Conservation (phyloP, 2,113 vertebrate genomes). For the Neolamprologus kungweensis region DNA sequence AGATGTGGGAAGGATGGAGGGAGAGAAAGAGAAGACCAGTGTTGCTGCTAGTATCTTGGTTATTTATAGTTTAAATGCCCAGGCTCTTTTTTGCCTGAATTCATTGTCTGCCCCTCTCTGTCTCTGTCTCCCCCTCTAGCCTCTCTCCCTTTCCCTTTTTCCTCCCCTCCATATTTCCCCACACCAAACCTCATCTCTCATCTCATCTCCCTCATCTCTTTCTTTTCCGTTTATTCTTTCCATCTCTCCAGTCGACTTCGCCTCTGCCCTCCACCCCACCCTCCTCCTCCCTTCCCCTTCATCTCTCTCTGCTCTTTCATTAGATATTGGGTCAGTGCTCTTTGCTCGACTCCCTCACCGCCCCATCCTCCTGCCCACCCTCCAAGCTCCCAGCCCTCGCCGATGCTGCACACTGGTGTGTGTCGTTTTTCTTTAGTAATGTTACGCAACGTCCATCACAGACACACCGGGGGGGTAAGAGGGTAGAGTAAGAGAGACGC, state of each 20-base stretch:
- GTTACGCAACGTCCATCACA: conserved; percentile 45
- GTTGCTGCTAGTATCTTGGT: conserved; percentile 41
- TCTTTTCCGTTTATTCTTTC: neutral
- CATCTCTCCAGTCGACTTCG: neutral
- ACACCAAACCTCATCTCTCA: neutral
- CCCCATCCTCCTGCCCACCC: neutral
- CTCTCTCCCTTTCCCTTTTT: neutral
- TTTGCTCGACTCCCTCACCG: neutral
- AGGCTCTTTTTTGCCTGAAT: conserved; percentile 48
- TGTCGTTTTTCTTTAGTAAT: conserved; percentile 43
- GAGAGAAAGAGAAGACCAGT: conserved; percentile 6
- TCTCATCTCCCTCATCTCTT: neutral
- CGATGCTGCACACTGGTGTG: conserved; percentile 9
- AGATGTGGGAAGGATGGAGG: neutral
- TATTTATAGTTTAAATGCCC: conserved; percentile 57
- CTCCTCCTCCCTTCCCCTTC: neutral
- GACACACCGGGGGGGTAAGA: conserved; percentile 7
- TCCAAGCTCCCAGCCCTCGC: neutral
- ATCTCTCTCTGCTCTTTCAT: conserved; percentile 30
- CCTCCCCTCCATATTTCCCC: neutral
- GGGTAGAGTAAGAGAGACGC: neutral
- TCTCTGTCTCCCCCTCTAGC: conserved; percentile 5
- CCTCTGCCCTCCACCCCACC: neutral
- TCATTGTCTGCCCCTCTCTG: conserved; percentile 47
- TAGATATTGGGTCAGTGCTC: conserved; percentile 47